Evolutionary conservation across 1,140 invertebrate species (phyloP), one percentile per base, ranked within the genome.

Genomic region (Magallana ariakensis): DNA sequence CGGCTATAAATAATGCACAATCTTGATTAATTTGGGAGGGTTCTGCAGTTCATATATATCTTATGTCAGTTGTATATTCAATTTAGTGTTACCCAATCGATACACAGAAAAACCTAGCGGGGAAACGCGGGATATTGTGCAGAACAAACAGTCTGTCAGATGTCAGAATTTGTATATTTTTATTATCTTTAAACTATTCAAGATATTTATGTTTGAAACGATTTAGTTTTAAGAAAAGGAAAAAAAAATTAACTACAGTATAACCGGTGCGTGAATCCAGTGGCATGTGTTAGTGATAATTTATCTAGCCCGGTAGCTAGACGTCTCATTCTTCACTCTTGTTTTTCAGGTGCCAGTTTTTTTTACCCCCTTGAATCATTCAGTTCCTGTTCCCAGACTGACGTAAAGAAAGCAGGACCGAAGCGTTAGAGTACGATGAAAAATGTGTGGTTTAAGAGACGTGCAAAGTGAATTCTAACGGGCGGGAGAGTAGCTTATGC

Each of bases 181-280:
- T 75, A 75, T 75, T 75, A 75, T 75, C 66, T 75, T 75, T 26
- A 75, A 75, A 75, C 66, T 75, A 75, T 75, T 75, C 33, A 75
- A 75, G 66, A 75, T 75, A 75, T 75, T 75, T 75, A 75, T 75
- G 66, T 75, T 75, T 75, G 66, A 75, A 75, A 75, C 66, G 66
- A 26, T 75, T 75, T 75, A 75, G 66, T 75, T 75, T 26, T 26
- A 15, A 46, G 5, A 46, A 46, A 46, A 46, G 2, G 33, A 5
- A 46, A 75, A 46, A 33, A 46, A 46, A 46, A 46, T 5, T 26
- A 13, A 75, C 22, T 26, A 75, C 22, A 75, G 66, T 13, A 19
- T 75, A 75, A 75, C 66, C 66, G 66, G 66, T 75, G 66, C 66
- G 66, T 75, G 66, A 75, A 75, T 75, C 19, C 19, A 75, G 66